These are phyloP conservation scores for Eupithecia insigniata DNA, from an alignment of 2,888 invertebrate genomes.

Conservation along the genomic window DNA sequence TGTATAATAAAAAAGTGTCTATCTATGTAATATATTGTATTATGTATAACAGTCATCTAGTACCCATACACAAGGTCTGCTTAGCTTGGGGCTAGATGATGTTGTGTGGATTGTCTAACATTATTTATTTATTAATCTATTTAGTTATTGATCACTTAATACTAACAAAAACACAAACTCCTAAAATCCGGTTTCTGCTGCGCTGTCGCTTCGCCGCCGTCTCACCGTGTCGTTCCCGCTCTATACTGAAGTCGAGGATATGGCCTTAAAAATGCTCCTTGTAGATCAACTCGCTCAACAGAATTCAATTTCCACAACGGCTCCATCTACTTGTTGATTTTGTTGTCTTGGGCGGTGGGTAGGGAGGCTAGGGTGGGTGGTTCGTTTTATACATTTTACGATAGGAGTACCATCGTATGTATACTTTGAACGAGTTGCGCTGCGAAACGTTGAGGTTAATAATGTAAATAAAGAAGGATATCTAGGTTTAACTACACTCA, in stretches of 20 bases:
- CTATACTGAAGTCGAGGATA: background rate
- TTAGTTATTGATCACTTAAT: no score
- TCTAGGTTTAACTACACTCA: no score
- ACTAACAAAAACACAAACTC: no score
- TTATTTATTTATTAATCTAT: no score
- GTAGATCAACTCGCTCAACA: conserved; percentile 12
- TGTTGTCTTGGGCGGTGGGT: conserved; percentile 30
- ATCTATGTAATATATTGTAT: no score
- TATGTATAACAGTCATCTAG: no score
- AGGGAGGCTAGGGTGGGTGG: background rate
- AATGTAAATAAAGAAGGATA: no score
- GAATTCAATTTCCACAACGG: conserved; percentile 30
- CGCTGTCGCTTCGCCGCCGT: background rate
- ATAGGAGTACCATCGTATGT: background rate
- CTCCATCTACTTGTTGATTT: conserved; percentile 51
- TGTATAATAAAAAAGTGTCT: no score
- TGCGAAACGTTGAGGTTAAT: no score
- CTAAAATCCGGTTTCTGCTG: background rate
- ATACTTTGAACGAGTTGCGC: background rate
- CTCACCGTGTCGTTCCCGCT: background rate
- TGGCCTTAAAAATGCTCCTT: background rate
- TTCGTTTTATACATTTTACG: conserved; percentile 4
- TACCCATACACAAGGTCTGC: no score
- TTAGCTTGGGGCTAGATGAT: no score
- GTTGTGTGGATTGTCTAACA: no score